Evolutionary conservation across 2,888 invertebrate genomes (phyloP), one percentile per base, ranked within the genome.

Genomic region (Tachina lurida): DNA sequence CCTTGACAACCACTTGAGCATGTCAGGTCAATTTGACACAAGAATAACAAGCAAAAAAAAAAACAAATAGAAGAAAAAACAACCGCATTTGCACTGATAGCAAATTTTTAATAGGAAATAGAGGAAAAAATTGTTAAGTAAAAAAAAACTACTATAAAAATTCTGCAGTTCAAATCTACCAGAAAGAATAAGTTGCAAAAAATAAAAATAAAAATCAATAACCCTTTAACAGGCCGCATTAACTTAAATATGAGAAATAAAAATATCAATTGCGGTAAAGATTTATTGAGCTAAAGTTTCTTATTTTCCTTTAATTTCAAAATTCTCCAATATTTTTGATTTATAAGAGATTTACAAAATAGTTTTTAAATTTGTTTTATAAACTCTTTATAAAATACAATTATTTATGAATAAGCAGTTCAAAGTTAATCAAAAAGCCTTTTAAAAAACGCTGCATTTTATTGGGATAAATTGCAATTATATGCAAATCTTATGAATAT

Each of bases 1-100:
- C 63, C 67, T 77, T 86, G 83, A 79, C 83, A 86, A 68, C 67
- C 83, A 83, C 79, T 83, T 83, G 79, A 70, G 76, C 52, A 83
- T 83, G 83, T 73, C 86, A 83, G 79, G 75, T 60, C 65, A 71
- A 79, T 70, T 74, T 79, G 68, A 79, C 49, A 84, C 13, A 71
- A 79, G 83, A 71, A 83, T 79, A 75, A 65, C 58, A 63, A 65
- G 63, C 19, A 58, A 70, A 58, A 31, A 58, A 31, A 58, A 17
- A 63, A 31, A 43, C 60, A 49, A 39, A 56, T 39, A 49, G 3
- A 49, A 78, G 22, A 15, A 62, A 45, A 15, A 12, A 47, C 41
- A 71, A 65, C 3, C 3, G 45, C 31, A 52, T 67, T 67, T 63
- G 62, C 49, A 3, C 45, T 22, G n/a, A 73, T 45, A 80, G 47